Conservation (phyloP, 2,888 invertebrate species). For the Lacanobia wlatinum region DNA sequence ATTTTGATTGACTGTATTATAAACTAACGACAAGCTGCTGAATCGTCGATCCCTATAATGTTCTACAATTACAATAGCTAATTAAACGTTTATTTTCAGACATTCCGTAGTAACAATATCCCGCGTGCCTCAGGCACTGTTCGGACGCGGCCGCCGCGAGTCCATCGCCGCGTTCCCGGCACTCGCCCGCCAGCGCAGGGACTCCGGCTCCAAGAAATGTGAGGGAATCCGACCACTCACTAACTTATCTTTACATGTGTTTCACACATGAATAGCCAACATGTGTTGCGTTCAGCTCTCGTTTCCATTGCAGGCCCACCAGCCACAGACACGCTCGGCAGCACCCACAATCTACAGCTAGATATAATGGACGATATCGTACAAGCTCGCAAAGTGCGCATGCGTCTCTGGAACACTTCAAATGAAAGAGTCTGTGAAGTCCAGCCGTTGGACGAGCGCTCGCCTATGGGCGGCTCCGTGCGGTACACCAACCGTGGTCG, state of each 20-base stretch:
- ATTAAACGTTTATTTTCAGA: constrained; percentile 80
- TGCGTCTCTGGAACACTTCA: constrained; percentile 96
- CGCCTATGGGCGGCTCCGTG: constrained; percentile 88
- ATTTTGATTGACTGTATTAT: too few relatives aligned
- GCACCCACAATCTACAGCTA: constrained; percentile 95
- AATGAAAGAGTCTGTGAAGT: constrained; percentile 95
- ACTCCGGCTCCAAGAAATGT: constrained; percentile 87
- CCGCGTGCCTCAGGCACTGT: constrained; percentile 94
- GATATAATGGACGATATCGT: constrained; percentile 97
- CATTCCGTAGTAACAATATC: constrained; percentile 97
- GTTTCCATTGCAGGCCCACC: constrained; percentile 91
- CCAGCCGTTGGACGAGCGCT: constrained; percentile 94
- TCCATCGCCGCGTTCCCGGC: constrained; percentile 95
- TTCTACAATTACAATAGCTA: constrained; percentile 1
- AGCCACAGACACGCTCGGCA: constrained; percentile 93
- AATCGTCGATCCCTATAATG: background rate
- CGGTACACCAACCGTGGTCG: constrained; percentile 92
- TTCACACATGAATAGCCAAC: constrained; percentile 1
- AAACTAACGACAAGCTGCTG: too few relatives aligned
- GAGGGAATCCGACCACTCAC: constrained; percentile 65
- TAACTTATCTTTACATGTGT: background rate
- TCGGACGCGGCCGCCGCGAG: constrained; percentile 95
- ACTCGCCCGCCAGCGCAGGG: constrained; percentile 84
- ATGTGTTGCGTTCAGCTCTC: constrained; percentile 49
- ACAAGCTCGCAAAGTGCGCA: constrained; percentile 94